A percentile compares a stretch with the other conserved stretches of the same genome.
These are phyloP conservation scores for Lathamus discolor DNA, from an alignment of 2,113 vertebrate genomes.

Conservation along the genomic window DNA sequence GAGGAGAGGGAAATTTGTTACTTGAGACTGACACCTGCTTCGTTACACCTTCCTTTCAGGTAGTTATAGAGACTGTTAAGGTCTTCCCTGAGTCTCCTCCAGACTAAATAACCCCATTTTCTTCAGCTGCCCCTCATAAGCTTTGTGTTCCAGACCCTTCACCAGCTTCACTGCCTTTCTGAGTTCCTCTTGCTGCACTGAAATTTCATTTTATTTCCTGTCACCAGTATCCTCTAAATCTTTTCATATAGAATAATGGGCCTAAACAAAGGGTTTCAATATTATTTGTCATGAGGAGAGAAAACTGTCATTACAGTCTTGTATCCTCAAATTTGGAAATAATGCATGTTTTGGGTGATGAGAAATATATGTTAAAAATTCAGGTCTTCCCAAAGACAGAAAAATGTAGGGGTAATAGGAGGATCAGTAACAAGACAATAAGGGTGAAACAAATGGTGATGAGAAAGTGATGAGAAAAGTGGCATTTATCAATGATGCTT, in stretches of 20 bases:
- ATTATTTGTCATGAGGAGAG: neutral
- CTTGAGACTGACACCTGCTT: neutral
- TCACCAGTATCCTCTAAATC: neutral
- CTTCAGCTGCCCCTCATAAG: neutral
- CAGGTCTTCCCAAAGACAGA: neutral
- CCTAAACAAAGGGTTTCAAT: neutral
- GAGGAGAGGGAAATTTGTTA: neutral
- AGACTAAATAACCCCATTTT: neutral
- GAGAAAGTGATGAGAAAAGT: neutral
- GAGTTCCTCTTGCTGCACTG: neutral
- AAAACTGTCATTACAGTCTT: neutral
- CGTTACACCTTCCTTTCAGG: neutral
- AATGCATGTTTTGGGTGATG: neutral
- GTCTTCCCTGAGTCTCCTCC: neutral
- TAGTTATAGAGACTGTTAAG: neutral
- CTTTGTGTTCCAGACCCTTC: neutral
- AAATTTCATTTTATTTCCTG: neutral
- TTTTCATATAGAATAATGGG: neutral
- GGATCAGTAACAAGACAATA: neutral
- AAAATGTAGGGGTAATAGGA: neutral
- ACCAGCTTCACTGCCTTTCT: neutral
- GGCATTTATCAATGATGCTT: neutral
- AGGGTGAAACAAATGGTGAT: neutral
- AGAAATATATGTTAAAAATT: neutral
- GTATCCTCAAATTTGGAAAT: neutral